A percentile compares a stretch with the other conserved stretches of the same genome.
Evolutionary conservation across 2,888 invertebrate species (phyloP).

Genomic region (Caenorhabditis macrosperma): DNA sequence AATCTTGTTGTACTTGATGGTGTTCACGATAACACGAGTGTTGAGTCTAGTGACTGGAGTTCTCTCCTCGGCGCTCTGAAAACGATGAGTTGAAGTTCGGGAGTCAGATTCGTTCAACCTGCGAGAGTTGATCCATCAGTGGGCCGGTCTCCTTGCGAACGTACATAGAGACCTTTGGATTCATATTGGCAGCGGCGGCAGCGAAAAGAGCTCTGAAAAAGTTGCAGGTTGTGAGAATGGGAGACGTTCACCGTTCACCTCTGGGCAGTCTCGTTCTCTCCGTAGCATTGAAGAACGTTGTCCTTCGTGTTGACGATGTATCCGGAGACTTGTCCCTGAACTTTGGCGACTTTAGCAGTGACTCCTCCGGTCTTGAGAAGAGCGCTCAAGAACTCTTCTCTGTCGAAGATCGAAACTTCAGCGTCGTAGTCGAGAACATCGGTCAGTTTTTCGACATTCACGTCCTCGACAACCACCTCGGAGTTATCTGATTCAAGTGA

Average conservation of each 20-base stretch:
- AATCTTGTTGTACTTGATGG: slow-evolving; percentile 75
- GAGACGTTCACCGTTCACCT: slow-evolving; percentile 48
- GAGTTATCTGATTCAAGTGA: slow-evolving; percentile 53
- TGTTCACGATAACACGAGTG: slow-evolving; percentile 71
- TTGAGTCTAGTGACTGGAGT: slow-evolving; percentile 73
- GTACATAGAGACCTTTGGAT: slow-evolving; percentile 54
- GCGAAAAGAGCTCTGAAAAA: slow-evolving; percentile 62
- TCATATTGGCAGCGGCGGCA: slow-evolving; percentile 59
- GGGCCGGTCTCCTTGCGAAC: slow-evolving; percentile 44
- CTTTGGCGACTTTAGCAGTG: slow-evolving; percentile 64
- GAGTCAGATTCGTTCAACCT: slow-evolving; percentile 27
- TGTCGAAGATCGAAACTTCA: slow-evolving; percentile 64
- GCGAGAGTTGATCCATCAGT: slow-evolving; percentile 48
- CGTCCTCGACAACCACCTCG: slow-evolving; percentile 44
- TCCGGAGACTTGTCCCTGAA: slow-evolving; percentile 69
- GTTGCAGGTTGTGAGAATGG: neutral
- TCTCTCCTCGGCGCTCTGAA: slow-evolving; percentile 37
- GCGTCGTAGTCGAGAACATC: slow-evolving; percentile 67
- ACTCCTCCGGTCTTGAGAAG: slow-evolving; percentile 60
- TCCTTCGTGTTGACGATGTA: slow-evolving; percentile 70
- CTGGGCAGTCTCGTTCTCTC: slow-evolving; percentile 68
- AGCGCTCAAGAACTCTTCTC: slow-evolving; percentile 62
- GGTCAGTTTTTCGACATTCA: slow-evolving; percentile 58
- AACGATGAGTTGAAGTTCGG: no score
- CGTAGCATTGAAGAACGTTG: slow-evolving; percentile 76